Evolutionary conservation across 2,888 invertebrate genomes (phyloP), one percentile per base, ranked within the genome.

Genomic region (Lomographa bimaculata): DNA sequence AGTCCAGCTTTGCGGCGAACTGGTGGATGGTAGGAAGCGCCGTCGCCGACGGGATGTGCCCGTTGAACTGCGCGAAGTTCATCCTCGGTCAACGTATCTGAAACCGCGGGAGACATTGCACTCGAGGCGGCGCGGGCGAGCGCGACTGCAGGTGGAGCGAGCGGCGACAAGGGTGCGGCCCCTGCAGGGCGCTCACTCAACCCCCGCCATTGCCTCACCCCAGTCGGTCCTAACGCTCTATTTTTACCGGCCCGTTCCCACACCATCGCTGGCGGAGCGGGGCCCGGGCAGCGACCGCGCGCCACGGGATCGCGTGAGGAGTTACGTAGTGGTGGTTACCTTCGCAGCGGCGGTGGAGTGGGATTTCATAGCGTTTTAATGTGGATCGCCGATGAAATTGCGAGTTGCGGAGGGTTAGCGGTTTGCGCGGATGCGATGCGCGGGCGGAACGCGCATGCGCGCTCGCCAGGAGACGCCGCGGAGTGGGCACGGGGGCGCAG

Each of bases 1-100:
- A 83, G 44, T 91, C 79, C 73, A 93, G 91, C 89, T 95, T 94
- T 48, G 95, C 94, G 17, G 94, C 92, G 78, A 96, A 96, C 80
- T 96, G 96, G 78, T 96, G 95, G 71, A 96, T 94, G 42, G 93
- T 92, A 53, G 95, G 95, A 59, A 95, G 92, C 58, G 93, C 91
- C 55, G 93, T 92, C 60, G 93, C 92, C 59, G 93, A 91, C 67
- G 94, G 93, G 74, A 94, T 95, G 81, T 93, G 95, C 63, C 94
- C 93, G 63, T 94, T 94, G 78, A 96, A 96, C 55, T 95, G 95
- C 66, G 95, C 92, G 89, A 96, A 96, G 90, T 96, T 96, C 96
- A 96, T 96, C 69, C 48, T 58, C 44, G 45, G 36, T 58, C 62
- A 69, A 38, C 43, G 41, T 35, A 59, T 57, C 72, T 74, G 71